Evolutionary conservation across 1,140 invertebrate species (phyloP), one percentile per base, ranked within the genome.

Genomic region (Dendroctonus ponderosae): DNA sequence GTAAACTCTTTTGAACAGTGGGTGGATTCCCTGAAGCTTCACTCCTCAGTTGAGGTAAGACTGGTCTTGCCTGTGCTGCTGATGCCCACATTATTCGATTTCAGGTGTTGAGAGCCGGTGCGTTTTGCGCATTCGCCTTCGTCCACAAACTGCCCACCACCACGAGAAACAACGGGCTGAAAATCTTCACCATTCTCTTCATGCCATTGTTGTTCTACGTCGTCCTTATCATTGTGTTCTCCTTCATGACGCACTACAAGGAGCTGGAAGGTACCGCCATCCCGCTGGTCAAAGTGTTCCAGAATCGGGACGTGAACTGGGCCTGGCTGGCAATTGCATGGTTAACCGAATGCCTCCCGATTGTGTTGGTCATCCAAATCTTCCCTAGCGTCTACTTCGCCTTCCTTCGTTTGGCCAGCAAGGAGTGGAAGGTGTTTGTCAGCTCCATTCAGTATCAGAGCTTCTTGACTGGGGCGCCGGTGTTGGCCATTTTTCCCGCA

Each of bases 381-480:
- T 84, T 85, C 65, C 86, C 86, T 0, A 76, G 83, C 67, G 77
- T 86, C 0, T 87, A 86, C 68, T 78, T 78, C 4, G 77, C 85
- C 37, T 80, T 87, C 38, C 85, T 86, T 39, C 75, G 79, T 0
- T 74, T 87, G 66, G 85, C 85, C 3, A 85, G 83, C 12, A 83
- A 85, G 0, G 86, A 87, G 71, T 88, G 85, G 85, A 82, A 83
- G 65, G 82, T 87, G 4, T 76, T 88, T 15, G 83, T 85, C 7
- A 80, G 84, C 51, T 85, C 85, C 40, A 82, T 88, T 72, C 83
- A 85, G 14, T 87, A 86, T 70, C 84, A 86, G 71, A 87, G 84
- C 71, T 76, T 81, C 0, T 82, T 84, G 12, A 88, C 85, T 64
- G 86, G 86, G 9, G 87, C 85, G 73, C 86, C 86, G 2, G 84